A percentile compares a stretch with the other conserved stretches of the same genome.
phyloP scores from a whole-genome alignment of 2,797 vertebrate species.

The Myotis daubentonii region DNA sequence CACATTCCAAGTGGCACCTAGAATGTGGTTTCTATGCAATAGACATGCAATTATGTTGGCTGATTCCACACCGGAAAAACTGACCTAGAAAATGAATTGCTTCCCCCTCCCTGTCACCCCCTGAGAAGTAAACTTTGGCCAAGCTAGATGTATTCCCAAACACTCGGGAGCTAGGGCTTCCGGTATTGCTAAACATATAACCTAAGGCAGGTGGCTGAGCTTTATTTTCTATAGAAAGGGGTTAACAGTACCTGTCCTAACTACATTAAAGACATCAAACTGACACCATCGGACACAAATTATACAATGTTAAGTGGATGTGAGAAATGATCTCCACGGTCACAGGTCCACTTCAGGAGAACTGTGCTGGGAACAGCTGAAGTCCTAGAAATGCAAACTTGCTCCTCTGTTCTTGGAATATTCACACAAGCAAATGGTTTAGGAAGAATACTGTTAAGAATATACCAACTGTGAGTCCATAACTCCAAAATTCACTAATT shows the following conservation, averaged over 20 bases:
- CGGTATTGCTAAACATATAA: conserved; percentile 22
- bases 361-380: neutral
- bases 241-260: conserved; percentile 1
- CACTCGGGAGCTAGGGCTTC: conserved; percentile 10
- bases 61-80: neutral
- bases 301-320: neutral
- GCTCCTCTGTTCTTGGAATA: conserved; percentile 25
- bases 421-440: neutral
- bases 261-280: conserved; percentile 48
- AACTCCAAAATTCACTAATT: conserved; percentile 49
- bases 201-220: neutral
- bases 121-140: conserved; percentile 16
- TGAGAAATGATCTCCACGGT: neutral
- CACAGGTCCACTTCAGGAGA: conserved; percentile 6
- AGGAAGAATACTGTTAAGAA: neutral
- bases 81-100: conserved; percentile 39
- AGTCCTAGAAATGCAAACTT: conserved; percentile 58
- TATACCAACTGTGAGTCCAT: neutral
- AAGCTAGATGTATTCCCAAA: conserved; percentile 31
- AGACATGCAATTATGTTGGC: conserved; percentile 15
- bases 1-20: neutral
- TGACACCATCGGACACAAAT: conserved; percentile 40
- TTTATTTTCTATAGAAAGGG: conserved; percentile 45
- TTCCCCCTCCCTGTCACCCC: neutral
- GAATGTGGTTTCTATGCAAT: neutral